Evolutionary conservation across 2,888 invertebrate species (phyloP), one percentile per base, ranked within the genome.

Genomic region (Tetranychus truncatus): DNA sequence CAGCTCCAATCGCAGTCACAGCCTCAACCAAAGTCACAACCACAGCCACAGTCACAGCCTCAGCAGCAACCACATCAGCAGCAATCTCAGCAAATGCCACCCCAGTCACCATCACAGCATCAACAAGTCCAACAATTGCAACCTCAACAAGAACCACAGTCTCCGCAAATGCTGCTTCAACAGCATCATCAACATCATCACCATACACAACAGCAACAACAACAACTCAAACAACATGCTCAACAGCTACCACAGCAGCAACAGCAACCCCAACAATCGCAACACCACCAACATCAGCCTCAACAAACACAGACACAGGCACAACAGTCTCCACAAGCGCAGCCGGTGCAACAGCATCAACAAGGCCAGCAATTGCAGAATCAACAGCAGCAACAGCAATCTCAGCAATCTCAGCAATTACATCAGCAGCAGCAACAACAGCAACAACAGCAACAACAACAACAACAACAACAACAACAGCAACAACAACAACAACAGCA

Each of bases 41-140:
- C 15, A 83, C 84, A 8, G 85, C 85, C 7, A 85, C 85, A 6
- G 82, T 84, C 66, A 83, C 84, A 78, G 80, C 80, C 66, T 80
- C 75, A 6, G 85, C 84, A 75, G 84, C 85, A 24, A 85, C 85
- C 1, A 83, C 76, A 24, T 84, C 85, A n/a, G 77, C 81, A 74
- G 79, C 80, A 78, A 74, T 73, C 20, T 20, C 34, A 55, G 24
- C 74, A 45, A 9, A 5, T 34, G 83, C 84, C 6, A 85, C 85
- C 7, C 85, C 85, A 6, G 82, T 84, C 66, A 83, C 84, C 78
- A 79, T 80, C 66, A 80, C 75, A 6, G 85, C 84, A 75, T 84
- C 85, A 21, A 85, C 85, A 2, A 83, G 74, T 45, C 82, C 83
- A 18, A 78, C 77, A 77, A 84, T 84, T 74, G 24, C 74, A 67